A percentile compares a stretch with the other conserved stretches of the same genome.
Conservation (phyloP, 2,888 invertebrate genomes). For the Catonia carolina region DNA sequence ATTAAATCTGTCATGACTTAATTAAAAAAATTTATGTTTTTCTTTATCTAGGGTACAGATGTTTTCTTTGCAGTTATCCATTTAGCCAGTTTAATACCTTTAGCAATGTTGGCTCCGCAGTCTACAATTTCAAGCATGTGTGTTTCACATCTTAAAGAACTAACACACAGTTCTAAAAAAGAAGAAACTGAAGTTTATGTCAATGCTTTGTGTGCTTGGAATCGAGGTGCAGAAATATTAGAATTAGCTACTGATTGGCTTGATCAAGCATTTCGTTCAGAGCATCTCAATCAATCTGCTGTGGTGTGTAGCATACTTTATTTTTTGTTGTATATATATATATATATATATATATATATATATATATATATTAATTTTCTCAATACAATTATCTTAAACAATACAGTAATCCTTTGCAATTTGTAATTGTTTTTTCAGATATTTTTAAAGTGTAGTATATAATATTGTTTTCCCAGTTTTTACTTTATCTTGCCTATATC, state of each 20-base stretch:
- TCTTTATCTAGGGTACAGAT: slow-evolving; percentile 30
- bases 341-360: too few relatives aligned
- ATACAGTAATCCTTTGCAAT: not conserved
- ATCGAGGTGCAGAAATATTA: slow-evolving; percentile 34
- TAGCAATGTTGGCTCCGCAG: slow-evolving; percentile 26
- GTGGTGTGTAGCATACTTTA: slow-evolving; percentile 23
- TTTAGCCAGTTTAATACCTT: slow-evolving; percentile 33
- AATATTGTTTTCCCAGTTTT: too few relatives aligned
- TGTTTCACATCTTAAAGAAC: slow-evolving; percentile 30
- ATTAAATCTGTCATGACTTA: too few relatives aligned
- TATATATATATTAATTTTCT: slow-evolving; percentile 1
- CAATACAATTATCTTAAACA: not conserved
- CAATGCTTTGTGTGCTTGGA: slow-evolving; percentile 34
- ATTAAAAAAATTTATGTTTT: too few relatives aligned
- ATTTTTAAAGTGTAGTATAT: too few relatives aligned
- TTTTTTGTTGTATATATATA: too few relatives aligned
- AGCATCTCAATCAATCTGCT: slow-evolving; percentile 33
- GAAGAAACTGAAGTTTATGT: slow-evolving; percentile 27
- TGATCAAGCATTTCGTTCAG: slow-evolving; percentile 33
- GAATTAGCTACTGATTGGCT: slow-evolving; percentile 35
- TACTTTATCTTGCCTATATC: too few relatives aligned
- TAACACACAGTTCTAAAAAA: slow-evolving; percentile 13
- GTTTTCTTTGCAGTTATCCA: slow-evolving; percentile 32
- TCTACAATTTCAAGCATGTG: slow-evolving; percentile 31
- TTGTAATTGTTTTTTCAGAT: too few relatives aligned